Conservation (phyloP, 2,797 vertebrate species). For the Neostethus bicornis region DNA sequence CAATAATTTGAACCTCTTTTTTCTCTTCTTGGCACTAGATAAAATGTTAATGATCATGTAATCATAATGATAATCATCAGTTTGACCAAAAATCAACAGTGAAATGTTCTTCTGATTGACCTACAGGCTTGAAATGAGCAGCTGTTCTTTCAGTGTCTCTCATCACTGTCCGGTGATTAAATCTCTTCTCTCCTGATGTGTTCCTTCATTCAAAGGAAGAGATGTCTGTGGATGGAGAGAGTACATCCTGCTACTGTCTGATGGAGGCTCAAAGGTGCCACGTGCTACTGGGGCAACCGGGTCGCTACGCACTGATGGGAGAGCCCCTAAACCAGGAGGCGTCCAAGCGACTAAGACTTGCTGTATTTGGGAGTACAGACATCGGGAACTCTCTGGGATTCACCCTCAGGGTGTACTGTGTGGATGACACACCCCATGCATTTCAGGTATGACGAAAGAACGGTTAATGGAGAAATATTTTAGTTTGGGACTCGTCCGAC, state of each 20-base stretch:
- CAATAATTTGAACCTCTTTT: not conserved
- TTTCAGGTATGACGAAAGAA: conserved; percentile 86
- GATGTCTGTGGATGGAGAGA: conserved; percentile 96
- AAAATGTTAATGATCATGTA: not conserved
- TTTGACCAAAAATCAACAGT: not conserved
- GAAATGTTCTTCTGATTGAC: not conserved
- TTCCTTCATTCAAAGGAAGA: conserved; percentile 83
- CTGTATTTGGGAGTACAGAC: conserved; percentile 92
- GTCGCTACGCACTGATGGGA: conserved; percentile 92
- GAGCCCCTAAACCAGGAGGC: conserved; percentile 89
- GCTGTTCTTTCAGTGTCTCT: conserved; percentile 1
- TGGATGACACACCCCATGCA: conserved; percentile 95
- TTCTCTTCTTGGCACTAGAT: not conserved
- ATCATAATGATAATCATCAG: not conserved
- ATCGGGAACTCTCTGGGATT: conserved; percentile 89
- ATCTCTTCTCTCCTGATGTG: not conserved
- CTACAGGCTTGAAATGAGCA: not conserved
- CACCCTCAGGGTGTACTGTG: conserved; percentile 94
- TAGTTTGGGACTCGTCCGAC: not conserved
- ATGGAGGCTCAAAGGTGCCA: conserved; percentile 93
- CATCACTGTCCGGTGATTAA: not conserved
- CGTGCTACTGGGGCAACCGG: conserved; percentile 91
- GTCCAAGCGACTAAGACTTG: conserved; percentile 92
- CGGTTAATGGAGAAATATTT: not conserved
- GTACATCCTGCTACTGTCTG: conserved; percentile 94